Conservation (phyloP, 2,113 vertebrate genomes). For the Emydocephalus ijimae region DNA sequence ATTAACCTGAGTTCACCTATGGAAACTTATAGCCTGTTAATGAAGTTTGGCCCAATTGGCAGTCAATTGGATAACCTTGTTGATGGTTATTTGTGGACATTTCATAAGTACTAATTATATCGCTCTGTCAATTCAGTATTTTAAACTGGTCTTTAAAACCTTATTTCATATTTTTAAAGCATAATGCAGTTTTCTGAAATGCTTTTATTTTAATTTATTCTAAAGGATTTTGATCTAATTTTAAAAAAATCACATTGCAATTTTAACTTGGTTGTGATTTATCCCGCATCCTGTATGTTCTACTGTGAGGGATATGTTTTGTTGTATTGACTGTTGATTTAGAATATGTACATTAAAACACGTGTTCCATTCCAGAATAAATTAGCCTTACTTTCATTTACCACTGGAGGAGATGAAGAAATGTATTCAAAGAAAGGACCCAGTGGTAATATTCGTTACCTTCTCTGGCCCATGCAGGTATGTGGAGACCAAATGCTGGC, state of each 20-base stretch:
- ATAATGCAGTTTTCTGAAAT: neutral
- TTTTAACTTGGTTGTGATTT: neutral
- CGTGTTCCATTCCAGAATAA: constrained; percentile 61
- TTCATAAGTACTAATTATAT: neutral
- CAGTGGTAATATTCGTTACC: constrained; percentile 59
- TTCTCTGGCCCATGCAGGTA: constrained; percentile 78
- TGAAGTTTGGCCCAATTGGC: neutral
- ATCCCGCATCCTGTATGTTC: neutral
- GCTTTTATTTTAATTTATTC: neutral
- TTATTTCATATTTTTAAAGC: neutral
- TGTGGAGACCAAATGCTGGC: neutral
- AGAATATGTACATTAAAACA: neutral
- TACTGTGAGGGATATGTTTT: neutral
- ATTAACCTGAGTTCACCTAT: neutral
- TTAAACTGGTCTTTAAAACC: neutral
- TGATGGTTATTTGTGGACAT: neutral
- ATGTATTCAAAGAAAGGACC: constrained; percentile 46
- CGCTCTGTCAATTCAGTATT: neutral
- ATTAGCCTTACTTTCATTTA: constrained; percentile 69
- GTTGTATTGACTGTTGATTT: neutral
- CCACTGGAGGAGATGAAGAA: constrained; percentile 58
- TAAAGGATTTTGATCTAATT: neutral
- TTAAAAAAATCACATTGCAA: neutral
- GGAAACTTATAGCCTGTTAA: neutral
- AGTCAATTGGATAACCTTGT: neutral